These are phyloP conservation scores for Drosophila murphyi DNA, from an alignment of 1,140 invertebrate genomes.

Conservation along the genomic window DNA sequence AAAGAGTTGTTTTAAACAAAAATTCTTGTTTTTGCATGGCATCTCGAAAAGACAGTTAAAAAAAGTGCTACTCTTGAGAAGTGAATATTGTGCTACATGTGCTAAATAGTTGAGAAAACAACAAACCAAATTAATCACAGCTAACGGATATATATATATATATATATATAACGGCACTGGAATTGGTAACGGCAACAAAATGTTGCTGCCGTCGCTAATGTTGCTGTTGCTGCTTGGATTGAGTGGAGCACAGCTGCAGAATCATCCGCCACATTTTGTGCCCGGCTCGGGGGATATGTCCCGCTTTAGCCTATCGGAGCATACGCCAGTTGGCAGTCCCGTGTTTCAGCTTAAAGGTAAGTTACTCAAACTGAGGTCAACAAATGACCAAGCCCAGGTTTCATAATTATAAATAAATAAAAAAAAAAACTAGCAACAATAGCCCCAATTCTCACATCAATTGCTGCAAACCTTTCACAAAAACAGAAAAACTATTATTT, in stretches of 20 bases:
- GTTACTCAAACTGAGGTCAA: conserved; percentile 29
- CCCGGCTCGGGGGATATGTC: conserved; percentile 91
- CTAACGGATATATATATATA: conserved; percentile 62
- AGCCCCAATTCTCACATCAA: conserved; percentile 68
- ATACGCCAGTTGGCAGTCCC: conserved; percentile 90
- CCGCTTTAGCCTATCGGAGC: conserved; percentile 90
- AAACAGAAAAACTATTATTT: conserved; percentile 23
- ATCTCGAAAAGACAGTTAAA: neutral
- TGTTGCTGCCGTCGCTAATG: conserved; percentile 57
- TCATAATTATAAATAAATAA: conserved; percentile 58
- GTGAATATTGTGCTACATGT: conserved; percentile 55
- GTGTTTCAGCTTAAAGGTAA: conserved; percentile 90
- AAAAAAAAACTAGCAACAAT: conserved; percentile 51
- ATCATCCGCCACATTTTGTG: conserved; percentile 90
- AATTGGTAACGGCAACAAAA: conserved; percentile 80
- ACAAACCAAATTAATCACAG: conserved; percentile 52
- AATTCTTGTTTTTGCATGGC: conserved; percentile 57
- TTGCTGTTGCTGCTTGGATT: conserved; percentile 35
- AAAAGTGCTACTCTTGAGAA: conserved; percentile 11
- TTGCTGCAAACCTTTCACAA: conserved; percentile 66
- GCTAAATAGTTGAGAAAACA: conserved; percentile 71
- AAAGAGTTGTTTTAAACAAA: conserved; percentile 51
- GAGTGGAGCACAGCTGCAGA: conserved; percentile 84
- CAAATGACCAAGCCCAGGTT: conserved; percentile 46
- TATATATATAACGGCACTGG: conserved; percentile 61